phyloP scores from a whole-genome alignment of 2,888 invertebrate genomes.

The Catonia carolina region DNA sequence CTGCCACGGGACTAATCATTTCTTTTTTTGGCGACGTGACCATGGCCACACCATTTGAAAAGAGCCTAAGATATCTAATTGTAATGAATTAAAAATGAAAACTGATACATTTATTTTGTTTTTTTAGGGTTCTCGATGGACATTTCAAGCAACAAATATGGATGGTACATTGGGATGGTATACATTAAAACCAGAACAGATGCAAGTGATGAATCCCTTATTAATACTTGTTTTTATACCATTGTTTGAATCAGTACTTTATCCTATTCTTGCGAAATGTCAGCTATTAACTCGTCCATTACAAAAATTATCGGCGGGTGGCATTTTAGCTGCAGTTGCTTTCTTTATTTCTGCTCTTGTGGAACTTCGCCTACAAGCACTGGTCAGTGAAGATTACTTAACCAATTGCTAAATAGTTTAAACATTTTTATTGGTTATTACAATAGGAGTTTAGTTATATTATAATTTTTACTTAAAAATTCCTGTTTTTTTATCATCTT shows the following conservation, averaged over 20 bases:
- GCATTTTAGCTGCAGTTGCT: slow-evolving; percentile 73
- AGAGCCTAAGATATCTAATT: too few species aligned
- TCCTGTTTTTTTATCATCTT: too few species aligned
- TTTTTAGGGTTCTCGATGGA: slow-evolving; percentile 33
- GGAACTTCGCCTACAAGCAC: slow-evolving; percentile 39
- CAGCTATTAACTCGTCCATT: slow-evolving; percentile 66
- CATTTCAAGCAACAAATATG: slow-evolving; percentile 75
- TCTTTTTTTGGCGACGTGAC: too few species aligned
- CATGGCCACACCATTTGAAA: too few species aligned
- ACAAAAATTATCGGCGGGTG: slow-evolving; percentile 82
- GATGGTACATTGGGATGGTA: slow-evolving; percentile 70
- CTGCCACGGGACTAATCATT: too few species aligned
- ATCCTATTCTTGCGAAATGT: slow-evolving; percentile 68
- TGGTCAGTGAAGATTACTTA: slow-evolving; percentile 51
- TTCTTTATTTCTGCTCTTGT: slow-evolving; percentile 74
- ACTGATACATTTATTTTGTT: too few species aligned
- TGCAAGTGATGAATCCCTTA: slow-evolving; percentile 87
- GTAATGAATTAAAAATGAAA: too few species aligned
- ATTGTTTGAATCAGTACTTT: slow-evolving; percentile 68
- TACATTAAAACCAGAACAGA: slow-evolving; percentile 82
- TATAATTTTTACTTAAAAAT: too few species aligned
- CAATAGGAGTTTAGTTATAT: too few species aligned
- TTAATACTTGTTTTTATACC: slow-evolving; percentile 81
- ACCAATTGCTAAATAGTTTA: too few species aligned
- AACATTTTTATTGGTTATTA: too few species aligned